These are phyloP conservation scores for Epizoanthus rinbou DNA, from an alignment of 92 coral and sea anemone genomes.

Conservation along the genomic window DNA sequence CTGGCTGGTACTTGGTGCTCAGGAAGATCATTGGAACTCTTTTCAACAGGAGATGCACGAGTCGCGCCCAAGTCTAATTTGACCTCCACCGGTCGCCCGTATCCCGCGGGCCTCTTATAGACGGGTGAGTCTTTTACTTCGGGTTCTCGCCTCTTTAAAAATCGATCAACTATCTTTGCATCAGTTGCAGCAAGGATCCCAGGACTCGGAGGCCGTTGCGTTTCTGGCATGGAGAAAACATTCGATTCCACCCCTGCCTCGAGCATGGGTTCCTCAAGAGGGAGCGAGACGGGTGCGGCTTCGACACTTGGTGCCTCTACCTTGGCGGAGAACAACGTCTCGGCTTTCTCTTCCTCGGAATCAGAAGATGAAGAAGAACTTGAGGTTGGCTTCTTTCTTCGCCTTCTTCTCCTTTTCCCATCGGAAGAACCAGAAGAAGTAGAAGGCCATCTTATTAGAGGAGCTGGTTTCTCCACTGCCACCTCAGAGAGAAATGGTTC, in stretches of 20 bases:
- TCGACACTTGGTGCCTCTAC: background rate
- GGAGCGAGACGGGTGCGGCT: background rate
- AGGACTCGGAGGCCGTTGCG: conserved; percentile 20
- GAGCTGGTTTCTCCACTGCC: conserved; percentile 18
- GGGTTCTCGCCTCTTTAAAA: background rate
- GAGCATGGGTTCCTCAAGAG: conserved; percentile 10
- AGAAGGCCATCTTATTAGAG: conserved; percentile 10
- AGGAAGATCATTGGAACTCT: background rate
- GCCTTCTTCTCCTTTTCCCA: background rate
- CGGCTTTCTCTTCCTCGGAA: background rate
- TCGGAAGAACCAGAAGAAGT: conserved; percentile 11
- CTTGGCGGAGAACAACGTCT: background rate
- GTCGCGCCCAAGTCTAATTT: conserved; percentile 8
- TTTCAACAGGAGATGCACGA: conserved; percentile 2
- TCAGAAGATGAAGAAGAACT: conserved; percentile 11
- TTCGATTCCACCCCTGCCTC: background rate
- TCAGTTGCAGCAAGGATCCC: conserved; percentile 18
- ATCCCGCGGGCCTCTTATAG: background rate
- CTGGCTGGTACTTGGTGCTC: background rate
- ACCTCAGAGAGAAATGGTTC: conserved; percentile 15
- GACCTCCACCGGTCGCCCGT: conserved; percentile 15
- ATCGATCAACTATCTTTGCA: conserved; percentile 33
- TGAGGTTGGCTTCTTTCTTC: background rate
- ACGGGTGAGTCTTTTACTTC: conserved; percentile 22
- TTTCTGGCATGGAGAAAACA: conserved; percentile 14